phyloP scores from a whole-genome alignment of 2,113 vertebrate genomes.

The Dissostichus mawsoni region DNA sequence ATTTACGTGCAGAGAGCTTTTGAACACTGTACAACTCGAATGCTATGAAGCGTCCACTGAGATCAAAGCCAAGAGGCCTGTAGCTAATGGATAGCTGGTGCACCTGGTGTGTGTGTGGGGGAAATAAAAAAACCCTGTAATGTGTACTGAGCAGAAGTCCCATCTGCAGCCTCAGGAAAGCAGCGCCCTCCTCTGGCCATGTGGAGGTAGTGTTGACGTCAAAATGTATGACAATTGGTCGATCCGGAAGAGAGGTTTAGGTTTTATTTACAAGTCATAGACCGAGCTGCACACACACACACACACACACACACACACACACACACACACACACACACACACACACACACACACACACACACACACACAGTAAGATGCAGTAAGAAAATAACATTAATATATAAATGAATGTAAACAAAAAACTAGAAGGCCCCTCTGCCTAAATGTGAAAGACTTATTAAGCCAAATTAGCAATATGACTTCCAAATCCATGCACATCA shows the following conservation, averaged over 20 bases:
- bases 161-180: constrained; percentile 7
- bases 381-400: too few relatives aligned
- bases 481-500: too few relatives aligned
- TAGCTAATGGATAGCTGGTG: background rate
- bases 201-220: background rate
- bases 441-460: too few relatives aligned
- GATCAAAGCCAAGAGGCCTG: constrained; percentile 7
- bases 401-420: too few relatives aligned
- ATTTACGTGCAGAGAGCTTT: background rate
- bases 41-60: background rate
- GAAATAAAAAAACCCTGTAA: background rate
- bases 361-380: background rate
- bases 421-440: too few relatives aligned
- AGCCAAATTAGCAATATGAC: too few relatives aligned
- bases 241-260: background rate
- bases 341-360: background rate
- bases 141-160: background rate
- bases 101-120: constrained; percentile 24
- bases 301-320: background rate
- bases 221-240: background rate
- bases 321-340: background rate
- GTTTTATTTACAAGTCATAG: constrained; percentile 18
- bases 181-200: constrained; percentile 63
- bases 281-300: background rate
- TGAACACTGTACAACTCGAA: background rate